Evolutionary conservation across 2,113 vertebrate genomes (phyloP).

Genomic region (Silurus meridionalis): DNA sequence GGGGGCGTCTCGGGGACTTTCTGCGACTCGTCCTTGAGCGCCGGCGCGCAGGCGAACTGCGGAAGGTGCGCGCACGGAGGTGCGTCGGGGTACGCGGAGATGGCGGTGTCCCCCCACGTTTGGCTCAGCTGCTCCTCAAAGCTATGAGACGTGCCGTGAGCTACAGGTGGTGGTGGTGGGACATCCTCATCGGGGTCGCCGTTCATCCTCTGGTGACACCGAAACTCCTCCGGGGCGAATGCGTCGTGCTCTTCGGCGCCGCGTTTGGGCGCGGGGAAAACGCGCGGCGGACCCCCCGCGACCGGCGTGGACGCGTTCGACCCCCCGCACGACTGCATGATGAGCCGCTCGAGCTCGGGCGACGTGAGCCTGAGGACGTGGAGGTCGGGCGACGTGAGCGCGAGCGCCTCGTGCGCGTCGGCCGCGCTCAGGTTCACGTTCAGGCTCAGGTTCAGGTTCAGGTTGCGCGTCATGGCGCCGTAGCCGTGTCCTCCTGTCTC

Average conservation of each 20-base stretch:
- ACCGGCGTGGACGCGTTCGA: constrained; percentile 86
- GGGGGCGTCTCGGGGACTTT: constrained; percentile 94
- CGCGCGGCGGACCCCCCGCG: constrained; percentile 86
- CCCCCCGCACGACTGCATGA: constrained; percentile 95
- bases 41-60: constrained; percentile 77
- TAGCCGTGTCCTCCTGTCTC: constrained; percentile 81
- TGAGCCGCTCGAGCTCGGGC: constrained; percentile 90
- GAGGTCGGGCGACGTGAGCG: constrained; percentile 91
- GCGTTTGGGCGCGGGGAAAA: constrained; percentile 66
- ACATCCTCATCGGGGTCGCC: neutral
- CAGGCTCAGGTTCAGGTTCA: constrained; percentile 93
- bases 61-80: constrained; percentile 50
- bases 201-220: constrained; percentile 85
- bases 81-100: constrained; percentile 52
- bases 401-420: constrained; percentile 90
- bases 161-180: neutral
- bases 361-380: constrained; percentile 92
- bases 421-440: constrained; percentile 92
- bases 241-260: constrained; percentile 74
- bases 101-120: constrained; percentile 57
- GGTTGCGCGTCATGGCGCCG: constrained; percentile 87
- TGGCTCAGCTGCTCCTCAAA: constrained; percentile 37
- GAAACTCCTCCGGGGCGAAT: constrained; percentile 71
- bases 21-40: constrained; percentile 94
- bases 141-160: neutral